phyloP scores from a whole-genome alignment of 2,797 vertebrate genomes.

The Luscinia megarhynchos region DNA sequence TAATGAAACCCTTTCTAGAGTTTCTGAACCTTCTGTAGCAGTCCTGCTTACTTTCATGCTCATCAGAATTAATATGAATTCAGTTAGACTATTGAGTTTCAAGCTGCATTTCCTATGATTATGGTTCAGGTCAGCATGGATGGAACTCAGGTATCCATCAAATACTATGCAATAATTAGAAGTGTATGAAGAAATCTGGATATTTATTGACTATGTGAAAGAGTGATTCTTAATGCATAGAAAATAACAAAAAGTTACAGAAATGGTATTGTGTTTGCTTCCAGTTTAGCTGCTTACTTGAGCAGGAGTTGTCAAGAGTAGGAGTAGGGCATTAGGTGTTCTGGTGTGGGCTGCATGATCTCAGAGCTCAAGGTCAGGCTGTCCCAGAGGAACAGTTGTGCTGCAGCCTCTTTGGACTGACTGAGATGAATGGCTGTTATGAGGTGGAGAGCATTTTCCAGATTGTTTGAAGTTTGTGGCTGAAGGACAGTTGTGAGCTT shows the following conservation, averaged over 20 bases:
- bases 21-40: slow-evolving; percentile 51
- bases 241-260: not conserved
- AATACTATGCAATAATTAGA: not conserved
- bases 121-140: not conserved
- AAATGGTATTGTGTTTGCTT: not conserved
- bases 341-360: not conserved
- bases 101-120: slow-evolving; percentile 22
- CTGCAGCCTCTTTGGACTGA: not conserved
- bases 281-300: not conserved
- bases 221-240: not conserved
- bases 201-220: not conserved
- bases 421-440: not conserved
- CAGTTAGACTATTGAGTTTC: slow-evolving; percentile 47
- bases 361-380: not conserved
- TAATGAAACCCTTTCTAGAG: slow-evolving; percentile 42
- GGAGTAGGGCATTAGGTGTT: not conserved
- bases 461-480: not conserved
- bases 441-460: not conserved
- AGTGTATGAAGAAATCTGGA: not conserved
- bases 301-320: not conserved
- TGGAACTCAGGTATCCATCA: not conserved
- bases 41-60: slow-evolving; percentile 49
- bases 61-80: slow-evolving; percentile 49
- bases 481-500: not conserved
- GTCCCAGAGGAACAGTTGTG: not conserved